phyloP scores from a whole-genome alignment of 2,113 vertebrate genomes.

The Lepidothrix coronata region DNA sequence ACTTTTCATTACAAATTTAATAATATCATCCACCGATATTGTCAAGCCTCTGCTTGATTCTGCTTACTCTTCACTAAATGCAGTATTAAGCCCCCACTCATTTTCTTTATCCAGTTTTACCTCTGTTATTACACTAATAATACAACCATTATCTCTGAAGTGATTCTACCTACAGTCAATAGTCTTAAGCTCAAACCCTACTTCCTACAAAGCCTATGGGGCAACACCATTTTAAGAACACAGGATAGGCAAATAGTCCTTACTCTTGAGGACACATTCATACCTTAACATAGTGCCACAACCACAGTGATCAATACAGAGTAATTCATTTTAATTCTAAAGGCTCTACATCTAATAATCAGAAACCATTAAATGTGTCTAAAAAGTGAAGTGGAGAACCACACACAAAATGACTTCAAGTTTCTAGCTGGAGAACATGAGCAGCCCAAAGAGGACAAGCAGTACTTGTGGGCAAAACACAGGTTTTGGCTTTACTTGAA shows the following conservation, averaged over 20 bases:
- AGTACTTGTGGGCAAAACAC: neutral
- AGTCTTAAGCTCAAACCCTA: neutral
- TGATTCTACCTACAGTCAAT: neutral
- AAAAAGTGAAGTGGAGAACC: neutral
- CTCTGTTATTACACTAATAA: conserved; percentile 7
- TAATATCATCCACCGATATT: conserved; percentile 16
- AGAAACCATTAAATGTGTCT: neutral
- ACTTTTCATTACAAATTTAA: conserved; percentile 23
- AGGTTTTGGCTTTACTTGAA: neutral
- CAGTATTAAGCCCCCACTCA: neutral
- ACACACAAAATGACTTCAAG: neutral
- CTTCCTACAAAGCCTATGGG: neutral
- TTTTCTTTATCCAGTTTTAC: neutral
- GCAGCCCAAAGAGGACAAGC: neutral
- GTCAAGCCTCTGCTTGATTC: neutral
- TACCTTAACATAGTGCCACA: neutral
- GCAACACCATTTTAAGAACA: neutral
- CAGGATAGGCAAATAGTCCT: neutral
- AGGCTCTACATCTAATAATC: neutral
- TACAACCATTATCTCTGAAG: neutral
- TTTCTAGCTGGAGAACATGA: neutral
- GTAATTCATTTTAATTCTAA: neutral
- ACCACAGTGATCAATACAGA: neutral
- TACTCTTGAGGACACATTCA: neutral
- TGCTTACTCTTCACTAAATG: conserved; percentile 47